Evolutionary conservation across 2,113 vertebrate species (phyloP).

Genomic region (Spilogale gracilis): DNA sequence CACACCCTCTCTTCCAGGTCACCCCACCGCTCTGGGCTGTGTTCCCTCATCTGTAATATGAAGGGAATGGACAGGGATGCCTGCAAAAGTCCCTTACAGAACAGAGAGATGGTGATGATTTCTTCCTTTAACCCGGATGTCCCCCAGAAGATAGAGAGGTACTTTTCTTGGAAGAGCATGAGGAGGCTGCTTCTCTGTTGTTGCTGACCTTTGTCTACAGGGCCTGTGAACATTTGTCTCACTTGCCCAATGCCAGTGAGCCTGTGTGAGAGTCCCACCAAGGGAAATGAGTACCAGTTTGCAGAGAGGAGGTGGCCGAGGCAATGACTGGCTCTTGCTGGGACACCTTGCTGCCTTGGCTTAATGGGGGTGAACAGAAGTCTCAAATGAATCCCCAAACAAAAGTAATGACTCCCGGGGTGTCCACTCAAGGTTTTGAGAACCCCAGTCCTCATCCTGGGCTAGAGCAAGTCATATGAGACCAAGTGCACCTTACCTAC

Average conservation of each 20-base stretch:
- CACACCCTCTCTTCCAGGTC: background rate
- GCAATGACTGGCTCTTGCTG: background rate
- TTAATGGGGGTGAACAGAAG: background rate
- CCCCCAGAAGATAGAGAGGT: background rate
- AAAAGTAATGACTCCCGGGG: background rate
- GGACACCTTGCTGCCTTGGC: background rate
- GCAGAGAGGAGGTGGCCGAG: background rate
- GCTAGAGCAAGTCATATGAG: background rate
- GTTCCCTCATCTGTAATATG: background rate
- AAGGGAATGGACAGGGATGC: background rate
- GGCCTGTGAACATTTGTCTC: background rate
- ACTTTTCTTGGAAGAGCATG: background rate
- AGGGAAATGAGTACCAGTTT: background rate
- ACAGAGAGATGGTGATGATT: background rate
- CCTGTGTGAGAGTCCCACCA: background rate
- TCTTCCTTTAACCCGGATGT: background rate
- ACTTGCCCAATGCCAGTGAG: background rate
- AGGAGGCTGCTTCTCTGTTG: background rate
- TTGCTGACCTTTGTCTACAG: background rate
- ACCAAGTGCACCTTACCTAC: background rate
- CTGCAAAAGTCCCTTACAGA: background rate
- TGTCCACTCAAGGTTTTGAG: background rate
- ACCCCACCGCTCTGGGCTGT: background rate
- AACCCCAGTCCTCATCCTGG: background rate
- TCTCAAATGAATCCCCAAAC: background rate